These are phyloP conservation scores for Equus quagga DNA, from an alignment of 2,113 vertebrate species.

Conservation along the genomic window DNA sequence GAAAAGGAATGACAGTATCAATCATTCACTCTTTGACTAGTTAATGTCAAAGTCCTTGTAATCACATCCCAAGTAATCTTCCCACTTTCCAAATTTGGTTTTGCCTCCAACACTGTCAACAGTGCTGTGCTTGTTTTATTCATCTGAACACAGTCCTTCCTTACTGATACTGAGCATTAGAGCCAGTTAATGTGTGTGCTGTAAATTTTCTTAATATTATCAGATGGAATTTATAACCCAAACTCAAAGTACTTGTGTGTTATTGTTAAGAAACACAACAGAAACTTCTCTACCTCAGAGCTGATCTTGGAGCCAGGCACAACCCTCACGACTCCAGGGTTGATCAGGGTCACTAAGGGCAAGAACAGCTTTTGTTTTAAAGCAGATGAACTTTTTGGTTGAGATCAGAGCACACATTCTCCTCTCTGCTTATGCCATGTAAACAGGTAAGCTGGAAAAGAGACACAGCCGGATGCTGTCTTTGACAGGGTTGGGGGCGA, in stretches of 20 bases:
- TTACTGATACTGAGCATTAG: neutral
- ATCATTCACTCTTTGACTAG: neutral
- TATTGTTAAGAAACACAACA: neutral
- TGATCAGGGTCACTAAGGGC: neutral
- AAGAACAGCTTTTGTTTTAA: neutral
- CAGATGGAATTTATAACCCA: neutral
- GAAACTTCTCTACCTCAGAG: neutral
- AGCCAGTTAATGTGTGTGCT: neutral
- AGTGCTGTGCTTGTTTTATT: neutral
- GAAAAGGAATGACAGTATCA: neutral
- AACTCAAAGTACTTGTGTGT: neutral
- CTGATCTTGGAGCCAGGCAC: neutral
- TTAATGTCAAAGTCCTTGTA: neutral
- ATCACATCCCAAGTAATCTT: neutral
- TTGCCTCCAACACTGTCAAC: neutral
- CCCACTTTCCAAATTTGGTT: neutral
- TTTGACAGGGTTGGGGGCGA: neutral
- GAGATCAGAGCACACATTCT: neutral
- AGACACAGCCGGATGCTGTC: slow-evolving; percentile 1
- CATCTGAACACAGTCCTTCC: neutral
- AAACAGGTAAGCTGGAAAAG: neutral
- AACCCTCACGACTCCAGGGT: neutral
- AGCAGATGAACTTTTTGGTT: neutral
- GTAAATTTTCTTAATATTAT: neutral
- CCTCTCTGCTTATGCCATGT: neutral